Conservation (phyloP, 2,113 vertebrate genomes). For the Dipodomys ordii region DNA sequence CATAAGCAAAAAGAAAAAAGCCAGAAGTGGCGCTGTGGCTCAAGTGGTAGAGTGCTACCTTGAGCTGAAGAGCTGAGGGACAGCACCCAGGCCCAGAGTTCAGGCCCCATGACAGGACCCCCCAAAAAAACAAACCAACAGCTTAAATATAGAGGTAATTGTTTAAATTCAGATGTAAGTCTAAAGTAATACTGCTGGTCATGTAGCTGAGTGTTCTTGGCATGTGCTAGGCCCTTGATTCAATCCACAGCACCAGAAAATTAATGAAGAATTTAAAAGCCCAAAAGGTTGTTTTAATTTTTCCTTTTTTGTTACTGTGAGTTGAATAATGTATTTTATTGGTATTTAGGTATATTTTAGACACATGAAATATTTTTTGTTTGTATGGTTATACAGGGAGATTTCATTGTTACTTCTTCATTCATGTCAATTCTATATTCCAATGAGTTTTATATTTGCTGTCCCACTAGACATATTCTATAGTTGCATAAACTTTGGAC, state of each 20-base stretch:
- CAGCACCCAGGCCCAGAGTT: no score
- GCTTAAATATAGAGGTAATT: conserved; percentile 16
- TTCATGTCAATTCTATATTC: no score
- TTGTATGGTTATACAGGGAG: no score
- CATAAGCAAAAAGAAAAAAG: no score
- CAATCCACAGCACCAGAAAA: no score
- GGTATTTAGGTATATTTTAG: conserved; percentile 9
- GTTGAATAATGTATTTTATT: neutral
- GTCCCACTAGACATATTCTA: neutral
- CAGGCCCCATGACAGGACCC: no score
- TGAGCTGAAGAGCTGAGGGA: no score
- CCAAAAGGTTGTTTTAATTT: neutral
- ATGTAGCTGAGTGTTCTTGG: neutral
- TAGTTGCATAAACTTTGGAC: neutral
- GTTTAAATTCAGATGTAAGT: conserved; percentile 2
- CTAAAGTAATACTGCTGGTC: neutral
- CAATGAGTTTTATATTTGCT: no score
- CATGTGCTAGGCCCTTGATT: neutral
- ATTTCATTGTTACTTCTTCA: no score
- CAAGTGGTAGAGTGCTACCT: no score
- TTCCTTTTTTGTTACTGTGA: conserved; percentile 26
- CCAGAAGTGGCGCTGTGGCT: no score
- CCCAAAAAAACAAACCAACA: neutral
- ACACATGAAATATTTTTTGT: neutral
- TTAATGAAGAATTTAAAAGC: no score